A percentile compares a stretch with the other conserved stretches of the same genome.
Evolutionary conservation across 2,888 invertebrate genomes (phyloP).

Genomic region (Eupelmus urozonus): DNA sequence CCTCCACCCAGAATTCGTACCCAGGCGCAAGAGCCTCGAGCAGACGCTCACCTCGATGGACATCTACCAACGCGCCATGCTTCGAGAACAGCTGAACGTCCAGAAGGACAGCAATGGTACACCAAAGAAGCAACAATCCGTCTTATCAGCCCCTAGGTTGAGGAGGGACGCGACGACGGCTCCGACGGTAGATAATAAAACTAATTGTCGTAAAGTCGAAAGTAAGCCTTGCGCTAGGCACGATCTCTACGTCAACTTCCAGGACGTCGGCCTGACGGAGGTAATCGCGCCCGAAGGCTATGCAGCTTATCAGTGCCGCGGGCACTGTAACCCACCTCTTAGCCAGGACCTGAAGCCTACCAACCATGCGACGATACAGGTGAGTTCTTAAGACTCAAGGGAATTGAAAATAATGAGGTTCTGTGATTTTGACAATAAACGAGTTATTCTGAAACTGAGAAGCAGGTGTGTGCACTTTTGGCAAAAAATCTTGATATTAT

Average conservation of each 20-base stretch:
- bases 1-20: slow-evolving; percentile 41
- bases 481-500: no score
- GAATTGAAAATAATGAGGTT: no score
- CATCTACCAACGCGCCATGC: slow-evolving; percentile 66
- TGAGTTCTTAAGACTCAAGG: no score
- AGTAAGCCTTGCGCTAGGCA: slow-evolving; percentile 71
- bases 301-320: slow-evolving; percentile 81
- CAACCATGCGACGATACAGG: slow-evolving; percentile 81
- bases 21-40: slow-evolving; percentile 50
- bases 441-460: no score
- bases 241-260: slow-evolving; percentile 80
- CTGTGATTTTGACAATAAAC: no score
- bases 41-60: slow-evolving; percentile 66
- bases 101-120: background rate
- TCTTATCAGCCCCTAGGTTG: background rate
- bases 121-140: background rate
- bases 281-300: slow-evolving; percentile 82
- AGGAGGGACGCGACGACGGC: background rate
- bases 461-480: no score
- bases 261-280: slow-evolving; percentile 82
- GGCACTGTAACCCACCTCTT: slow-evolving; percentile 79
- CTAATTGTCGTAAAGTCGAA: slow-evolving; percentile 29
- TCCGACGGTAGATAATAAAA: background rate
- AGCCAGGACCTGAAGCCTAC: slow-evolving; percentile 79
- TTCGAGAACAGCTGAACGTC: slow-evolving; percentile 59